phyloP scores from a whole-genome alignment of 2,888 invertebrate species.

The Pachliopta kotzebuea region DNA sequence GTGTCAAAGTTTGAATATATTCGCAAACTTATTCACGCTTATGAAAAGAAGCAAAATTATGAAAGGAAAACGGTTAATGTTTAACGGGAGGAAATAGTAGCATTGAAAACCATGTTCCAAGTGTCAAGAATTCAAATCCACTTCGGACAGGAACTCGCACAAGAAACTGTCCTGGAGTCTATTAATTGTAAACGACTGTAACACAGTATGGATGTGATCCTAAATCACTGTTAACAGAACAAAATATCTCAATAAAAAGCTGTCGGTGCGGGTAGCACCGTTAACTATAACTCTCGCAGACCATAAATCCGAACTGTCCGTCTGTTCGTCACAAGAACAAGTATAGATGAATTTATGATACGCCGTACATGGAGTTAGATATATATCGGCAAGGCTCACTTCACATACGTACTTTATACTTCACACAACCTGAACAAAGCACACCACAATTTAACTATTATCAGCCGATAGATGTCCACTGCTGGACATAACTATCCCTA shows the following conservation, averaged over 20 bases:
- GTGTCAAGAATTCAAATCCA: constrained; percentile 14
- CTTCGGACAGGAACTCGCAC: constrained; percentile 22
- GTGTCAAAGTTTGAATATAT: too few relatives aligned
- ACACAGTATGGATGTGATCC: constrained; percentile 23
- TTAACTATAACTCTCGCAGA: constrained; percentile 50
- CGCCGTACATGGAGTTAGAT: constrained; percentile 47
- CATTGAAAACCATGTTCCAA: not conserved
- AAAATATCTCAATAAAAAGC: constrained; percentile 57
- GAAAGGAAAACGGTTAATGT: too few relatives aligned
- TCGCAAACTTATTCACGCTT: too few relatives aligned
- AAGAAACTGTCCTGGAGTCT: constrained; percentile 25
- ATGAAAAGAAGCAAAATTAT: too few relatives aligned
- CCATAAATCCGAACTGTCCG: constrained; percentile 49
- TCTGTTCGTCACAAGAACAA: constrained; percentile 54
- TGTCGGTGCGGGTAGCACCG: constrained; percentile 44
- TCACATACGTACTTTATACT: constrained; percentile 25
- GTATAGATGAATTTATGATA: constrained; percentile 61
- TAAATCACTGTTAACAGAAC: constrained; percentile 32
- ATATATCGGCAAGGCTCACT: constrained; percentile 39
- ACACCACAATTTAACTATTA: too few relatives aligned
- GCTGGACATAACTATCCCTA: too few relatives aligned
- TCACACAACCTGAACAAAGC: not conserved
- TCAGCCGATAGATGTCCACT: not conserved
- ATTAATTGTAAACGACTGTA: constrained; percentile 30
- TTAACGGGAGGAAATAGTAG: not conserved